Base-by-base conservation (phyloP, 1,140 invertebrate genomes). In the Neodiprion virginianus region DNA sequence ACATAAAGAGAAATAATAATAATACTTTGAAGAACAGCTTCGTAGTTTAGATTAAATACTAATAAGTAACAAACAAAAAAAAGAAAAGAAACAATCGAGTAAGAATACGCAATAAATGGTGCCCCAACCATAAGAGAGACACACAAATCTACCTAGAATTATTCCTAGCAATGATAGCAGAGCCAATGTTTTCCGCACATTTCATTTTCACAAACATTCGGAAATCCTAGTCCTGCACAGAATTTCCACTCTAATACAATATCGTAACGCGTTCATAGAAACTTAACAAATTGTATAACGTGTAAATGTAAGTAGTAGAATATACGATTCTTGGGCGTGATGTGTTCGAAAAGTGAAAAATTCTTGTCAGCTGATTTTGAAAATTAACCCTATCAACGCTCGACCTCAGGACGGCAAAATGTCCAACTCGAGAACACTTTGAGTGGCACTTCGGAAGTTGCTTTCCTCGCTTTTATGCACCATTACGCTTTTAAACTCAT, bases 341-440 rank as follows among this genome's bases (percentile, higher is more conserved):
- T 5, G 28, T 40, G 28, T 2, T 40, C 28, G 28, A 61, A 61
- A 17, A 61, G 53, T 61, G 53, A 61, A 5, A 40, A 61, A 61
- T 61, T 61, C 53, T 61, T 12, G 53, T 61, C 53, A 61, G 53
- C 53, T 61, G 53, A 61, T 61, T 61, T 61, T 61, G 53, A 61
- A 61, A 61, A 61, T 61, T 17, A 61, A 17, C n/a, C 70, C 48
- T 23, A 71, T 49, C 70, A 17, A 40, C 70, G 7, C 48, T 14
- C n/a, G 48, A 75, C 81, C 79, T 86, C 86, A 89, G 79, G 86
- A 88, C 12, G 88, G 88, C 71, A 89, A 48, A 7, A 86, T 84
- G 48, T 89, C 85, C 21, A 88, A 78, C 49, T 88, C 87, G 10
- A 88, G 77, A 9, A 86, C 85, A 49, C 85, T 87, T 21, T 87